Percentiles rank a stretch among this genome's conserved stretches.
Evolutionary conservation across 2,797 vertebrate species (phyloP).

Genomic region (Valencia hispanica): DNA sequence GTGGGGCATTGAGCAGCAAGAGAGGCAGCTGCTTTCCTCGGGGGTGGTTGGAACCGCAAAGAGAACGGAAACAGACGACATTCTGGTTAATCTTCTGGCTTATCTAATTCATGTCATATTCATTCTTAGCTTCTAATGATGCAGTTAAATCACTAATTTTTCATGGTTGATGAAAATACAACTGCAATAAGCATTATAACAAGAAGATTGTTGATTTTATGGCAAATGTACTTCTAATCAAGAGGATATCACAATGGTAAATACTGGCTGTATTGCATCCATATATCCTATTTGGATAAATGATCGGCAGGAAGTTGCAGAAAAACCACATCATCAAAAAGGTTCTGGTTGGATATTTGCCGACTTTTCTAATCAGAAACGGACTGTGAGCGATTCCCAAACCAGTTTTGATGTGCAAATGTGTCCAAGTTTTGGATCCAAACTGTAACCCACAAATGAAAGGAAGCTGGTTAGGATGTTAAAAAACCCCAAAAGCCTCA

Average conservation of each 20-base stretch:
- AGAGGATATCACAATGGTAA: too few species aligned
- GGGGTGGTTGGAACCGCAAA: background rate
- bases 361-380: background rate
- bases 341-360: too few species aligned
- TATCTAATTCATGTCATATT: background rate
- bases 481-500: too few species aligned
- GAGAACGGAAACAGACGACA: background rate
- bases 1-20: background rate
- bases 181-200: too few species aligned
- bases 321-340: background rate
- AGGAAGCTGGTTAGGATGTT: background rate
- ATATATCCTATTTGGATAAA: too few species aligned
- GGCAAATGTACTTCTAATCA: too few species aligned
- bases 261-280: too few species aligned
- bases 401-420: too few species aligned
- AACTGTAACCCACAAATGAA: background rate
- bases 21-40: background rate
- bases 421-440: too few species aligned
- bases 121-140: background rate
- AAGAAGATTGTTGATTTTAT: too few species aligned
- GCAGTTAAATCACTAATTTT: background rate
- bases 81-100: background rate
- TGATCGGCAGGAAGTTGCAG: background rate
- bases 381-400: too few species aligned
- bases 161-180: too few species aligned